phyloP scores from a whole-genome alignment of 2,797 vertebrate genomes.

The Chiroxiphia lanceolata region DNA sequence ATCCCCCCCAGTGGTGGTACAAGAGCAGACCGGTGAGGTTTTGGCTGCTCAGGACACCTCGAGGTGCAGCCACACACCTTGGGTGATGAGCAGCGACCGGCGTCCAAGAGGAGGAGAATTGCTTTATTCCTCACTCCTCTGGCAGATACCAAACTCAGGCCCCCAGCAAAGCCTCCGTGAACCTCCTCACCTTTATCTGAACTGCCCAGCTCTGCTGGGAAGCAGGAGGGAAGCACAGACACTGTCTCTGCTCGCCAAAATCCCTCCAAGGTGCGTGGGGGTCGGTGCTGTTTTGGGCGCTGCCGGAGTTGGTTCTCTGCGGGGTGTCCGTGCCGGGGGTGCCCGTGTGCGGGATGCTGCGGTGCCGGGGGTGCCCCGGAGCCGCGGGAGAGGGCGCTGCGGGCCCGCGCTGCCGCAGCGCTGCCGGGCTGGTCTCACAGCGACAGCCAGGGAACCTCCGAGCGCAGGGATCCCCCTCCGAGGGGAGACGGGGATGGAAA shows the following conservation, averaged over 20 bases:
- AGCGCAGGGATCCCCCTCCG: neutral
- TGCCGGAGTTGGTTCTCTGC: neutral
- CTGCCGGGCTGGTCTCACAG: neutral
- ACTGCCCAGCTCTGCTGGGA: neutral
- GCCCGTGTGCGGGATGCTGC: too few relatives aligned
- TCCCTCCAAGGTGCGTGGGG: neutral
- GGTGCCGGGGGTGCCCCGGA: neutral
- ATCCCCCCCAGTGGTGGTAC: accelerated
- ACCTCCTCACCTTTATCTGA: neutral
- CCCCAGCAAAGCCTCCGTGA: neutral
- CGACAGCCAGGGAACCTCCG: neutral
- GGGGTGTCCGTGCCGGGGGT: too few relatives aligned
- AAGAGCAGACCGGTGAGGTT: accelerated
- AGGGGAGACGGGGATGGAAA: neutral
- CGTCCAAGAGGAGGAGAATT: neutral
- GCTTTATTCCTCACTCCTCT: neutral
- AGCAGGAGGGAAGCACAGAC: neutral
- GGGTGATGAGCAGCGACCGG: neutral
- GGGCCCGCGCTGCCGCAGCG: neutral
- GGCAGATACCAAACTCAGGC: neutral
- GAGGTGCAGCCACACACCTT: neutral
- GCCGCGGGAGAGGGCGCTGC: conserved; percentile 62
- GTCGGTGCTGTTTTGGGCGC: neutral
- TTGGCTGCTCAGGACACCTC: neutral
- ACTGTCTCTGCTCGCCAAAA: neutral